Evolutionary conservation across 2,888 invertebrate species (phyloP).

Genomic region (Girardia tigrina): DNA sequence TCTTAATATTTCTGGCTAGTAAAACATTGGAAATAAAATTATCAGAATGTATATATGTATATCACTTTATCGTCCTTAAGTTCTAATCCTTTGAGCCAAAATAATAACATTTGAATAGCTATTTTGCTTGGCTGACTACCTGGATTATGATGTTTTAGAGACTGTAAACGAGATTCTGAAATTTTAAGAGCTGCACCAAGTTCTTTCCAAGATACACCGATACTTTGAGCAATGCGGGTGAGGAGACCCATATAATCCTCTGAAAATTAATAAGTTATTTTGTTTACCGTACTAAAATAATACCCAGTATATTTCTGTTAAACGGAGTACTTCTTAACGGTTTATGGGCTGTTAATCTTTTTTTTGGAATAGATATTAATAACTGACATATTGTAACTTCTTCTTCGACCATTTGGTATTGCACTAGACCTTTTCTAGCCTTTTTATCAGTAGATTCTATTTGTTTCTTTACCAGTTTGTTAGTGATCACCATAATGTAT

Average conservation of each 20-base stretch:
- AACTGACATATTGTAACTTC: not conserved
- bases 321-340: not conserved
- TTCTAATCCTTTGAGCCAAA: constrained; percentile 13
- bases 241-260: not conserved
- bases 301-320: not conserved
- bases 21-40: not conserved
- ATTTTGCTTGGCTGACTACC: not conserved
- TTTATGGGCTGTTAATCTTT: not conserved
- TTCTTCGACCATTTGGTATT: constrained; percentile 7
- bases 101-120: not conserved
- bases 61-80: not conserved
- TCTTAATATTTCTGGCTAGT: not conserved
- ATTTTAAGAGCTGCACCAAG: not conserved
- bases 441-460: not conserved
- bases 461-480: not conserved
- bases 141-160: not conserved
- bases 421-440: not conserved
- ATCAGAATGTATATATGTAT: not conserved
- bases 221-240: not conserved
- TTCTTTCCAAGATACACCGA: constrained; percentile 3
- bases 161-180: not conserved
- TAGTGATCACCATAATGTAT: not conserved
- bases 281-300: too few relatives aligned
- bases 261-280: not conserved
- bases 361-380: not conserved